Evolutionary conservation across 2,113 vertebrate species (phyloP).

Genomic region (Syngnathoides biaculeatus): DNA sequence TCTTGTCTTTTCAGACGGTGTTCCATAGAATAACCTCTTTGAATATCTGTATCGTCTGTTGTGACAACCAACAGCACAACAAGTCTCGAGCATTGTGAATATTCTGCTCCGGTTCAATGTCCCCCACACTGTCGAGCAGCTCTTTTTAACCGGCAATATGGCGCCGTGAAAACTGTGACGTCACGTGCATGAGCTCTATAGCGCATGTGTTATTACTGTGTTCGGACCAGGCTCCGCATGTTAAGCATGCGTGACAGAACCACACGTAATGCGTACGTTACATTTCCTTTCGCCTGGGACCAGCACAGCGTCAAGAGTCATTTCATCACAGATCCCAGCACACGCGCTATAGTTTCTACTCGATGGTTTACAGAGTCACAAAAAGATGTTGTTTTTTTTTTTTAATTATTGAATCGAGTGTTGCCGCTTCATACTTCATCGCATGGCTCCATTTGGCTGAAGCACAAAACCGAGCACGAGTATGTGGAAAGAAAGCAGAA

Average conservation of each 20-base stretch:
- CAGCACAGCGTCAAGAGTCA: slow-evolving; percentile 49
- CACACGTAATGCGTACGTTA: slow-evolving; percentile 42
- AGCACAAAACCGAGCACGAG: slow-evolving; percentile 41
- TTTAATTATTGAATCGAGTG: not conserved
- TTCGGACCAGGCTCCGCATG: slow-evolving; percentile 28
- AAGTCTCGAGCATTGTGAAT: no score
- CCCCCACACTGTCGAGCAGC: no score
- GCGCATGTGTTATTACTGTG: slow-evolving; percentile 30
- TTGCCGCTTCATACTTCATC: slow-evolving; percentile 1
- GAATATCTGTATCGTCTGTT: no score
- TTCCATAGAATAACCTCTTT: no score
- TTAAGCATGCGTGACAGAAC: slow-evolving; percentile 49
- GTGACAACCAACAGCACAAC: no score
- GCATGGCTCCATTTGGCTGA: slow-evolving; percentile 3
- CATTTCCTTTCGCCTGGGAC: slow-evolving; percentile 55
- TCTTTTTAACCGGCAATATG: no score
- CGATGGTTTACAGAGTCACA: slow-evolving; percentile 13
- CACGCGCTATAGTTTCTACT: slow-evolving; percentile 16
- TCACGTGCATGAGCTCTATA: no score
- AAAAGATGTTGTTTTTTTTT: no score
- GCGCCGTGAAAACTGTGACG: no score
- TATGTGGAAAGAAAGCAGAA: slow-evolving; percentile 41
- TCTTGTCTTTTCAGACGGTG: no score
- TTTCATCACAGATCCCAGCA: slow-evolving; percentile 31
- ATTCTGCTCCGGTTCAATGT: no score